Conservation (phyloP, 2,888 invertebrate species). For the Sisyra terminalis region DNA sequence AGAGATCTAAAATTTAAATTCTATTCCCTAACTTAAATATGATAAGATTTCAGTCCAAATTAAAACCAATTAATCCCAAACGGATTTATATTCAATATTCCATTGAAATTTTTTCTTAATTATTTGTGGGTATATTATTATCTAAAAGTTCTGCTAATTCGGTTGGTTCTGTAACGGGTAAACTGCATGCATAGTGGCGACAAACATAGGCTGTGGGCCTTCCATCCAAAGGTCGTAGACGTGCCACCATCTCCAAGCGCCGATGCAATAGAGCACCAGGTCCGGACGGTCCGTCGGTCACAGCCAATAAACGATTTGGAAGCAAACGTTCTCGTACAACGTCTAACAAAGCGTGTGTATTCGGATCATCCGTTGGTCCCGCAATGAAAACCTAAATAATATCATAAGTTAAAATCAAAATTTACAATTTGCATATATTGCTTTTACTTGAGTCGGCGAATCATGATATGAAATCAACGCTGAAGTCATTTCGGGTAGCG, state of each 20-base stretch:
- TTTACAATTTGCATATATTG: neutral
- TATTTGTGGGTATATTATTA: slow-evolving; percentile 15
- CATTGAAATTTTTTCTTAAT: neutral
- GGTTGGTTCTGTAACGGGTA: slow-evolving; percentile 52
- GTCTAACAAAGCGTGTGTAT: slow-evolving; percentile 46
- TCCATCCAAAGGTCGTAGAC: slow-evolving; percentile 36
- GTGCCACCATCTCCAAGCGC: slow-evolving; percentile 27
- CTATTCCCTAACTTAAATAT: too few species aligned
- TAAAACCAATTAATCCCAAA: too few species aligned
- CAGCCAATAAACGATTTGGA: slow-evolving; percentile 50
- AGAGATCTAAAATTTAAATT: too few species aligned
- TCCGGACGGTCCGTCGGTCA: slow-evolving; percentile 30
- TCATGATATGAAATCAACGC: slow-evolving; percentile 52
- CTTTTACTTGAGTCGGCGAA: slow-evolving; percentile 52
- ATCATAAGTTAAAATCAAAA: neutral
- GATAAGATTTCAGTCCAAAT: too few species aligned
- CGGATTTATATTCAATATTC: too few species aligned
- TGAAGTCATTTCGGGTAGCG: slow-evolving; percentile 61
- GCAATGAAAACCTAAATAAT: slow-evolving; percentile 42
- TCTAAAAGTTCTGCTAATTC: slow-evolving; percentile 43
- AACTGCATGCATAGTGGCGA: slow-evolving; percentile 52
- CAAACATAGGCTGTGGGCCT: slow-evolving; percentile 65
- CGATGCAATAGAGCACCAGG: slow-evolving; percentile 21
- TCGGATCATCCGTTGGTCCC: slow-evolving; percentile 43
- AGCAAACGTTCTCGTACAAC: slow-evolving; percentile 46